Evolutionary conservation across 2,797 vertebrate genomes (phyloP).

Genomic region (Pristis pectinata): DNA sequence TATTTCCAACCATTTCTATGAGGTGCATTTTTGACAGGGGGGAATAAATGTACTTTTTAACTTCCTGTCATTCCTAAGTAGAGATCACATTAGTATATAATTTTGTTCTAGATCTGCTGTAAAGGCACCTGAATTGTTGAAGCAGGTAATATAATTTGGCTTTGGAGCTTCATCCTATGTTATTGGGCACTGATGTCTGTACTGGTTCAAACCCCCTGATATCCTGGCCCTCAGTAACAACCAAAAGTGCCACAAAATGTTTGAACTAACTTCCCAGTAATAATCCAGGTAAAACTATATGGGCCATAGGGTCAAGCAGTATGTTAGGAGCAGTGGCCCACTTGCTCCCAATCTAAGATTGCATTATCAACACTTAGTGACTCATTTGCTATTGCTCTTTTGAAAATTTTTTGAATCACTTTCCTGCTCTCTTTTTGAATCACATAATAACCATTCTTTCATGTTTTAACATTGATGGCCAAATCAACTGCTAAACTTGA

Average conservation of each 20-base stretch:
- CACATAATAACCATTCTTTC: not conserved
- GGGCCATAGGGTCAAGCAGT: not conserved
- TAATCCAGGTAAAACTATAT: not conserved
- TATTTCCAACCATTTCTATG: not conserved
- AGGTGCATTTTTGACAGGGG: not conserved
- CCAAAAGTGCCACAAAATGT: too few relatives aligned
- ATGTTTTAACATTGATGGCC: not conserved
- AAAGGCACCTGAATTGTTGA: not conserved
- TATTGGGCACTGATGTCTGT: not conserved
- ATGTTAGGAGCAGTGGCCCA: not conserved
- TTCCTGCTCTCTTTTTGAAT: not conserved
- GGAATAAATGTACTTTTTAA: not conserved
- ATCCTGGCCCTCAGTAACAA: not conserved
- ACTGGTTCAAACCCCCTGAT: not conserved
- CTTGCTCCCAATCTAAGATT: not conserved
- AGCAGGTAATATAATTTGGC: not conserved
- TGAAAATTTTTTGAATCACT: not conserved
- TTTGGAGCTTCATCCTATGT: not conserved
- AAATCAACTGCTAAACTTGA: not conserved
- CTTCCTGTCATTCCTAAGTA: not conserved
- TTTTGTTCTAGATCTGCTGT: not conserved
- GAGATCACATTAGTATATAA: not conserved
- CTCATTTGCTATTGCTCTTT: not conserved
- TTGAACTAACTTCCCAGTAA: too few relatives aligned
- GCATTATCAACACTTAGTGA: not conserved